Percentiles rank a stretch among this genome's conserved stretches.
These are phyloP conservation scores for Passer domesticus DNA, from an alignment of 2,113 vertebrate genomes.

Conservation along the genomic window DNA sequence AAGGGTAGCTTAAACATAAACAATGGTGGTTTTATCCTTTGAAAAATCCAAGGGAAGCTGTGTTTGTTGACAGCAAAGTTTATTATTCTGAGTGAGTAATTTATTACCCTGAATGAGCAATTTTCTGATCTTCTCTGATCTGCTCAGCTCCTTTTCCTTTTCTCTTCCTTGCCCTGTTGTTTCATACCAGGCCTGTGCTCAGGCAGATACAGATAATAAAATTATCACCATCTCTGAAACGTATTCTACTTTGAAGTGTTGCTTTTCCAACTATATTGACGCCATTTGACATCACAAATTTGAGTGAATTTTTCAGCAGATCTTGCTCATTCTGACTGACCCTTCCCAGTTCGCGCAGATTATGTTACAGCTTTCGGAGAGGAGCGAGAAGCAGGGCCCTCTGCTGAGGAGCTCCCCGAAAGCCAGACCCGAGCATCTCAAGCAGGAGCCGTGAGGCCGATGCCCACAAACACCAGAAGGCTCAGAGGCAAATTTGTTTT, in stretches of 20 bases:
- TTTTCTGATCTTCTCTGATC: not conserved
- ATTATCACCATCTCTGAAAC: not conserved
- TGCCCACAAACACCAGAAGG: accelerated
- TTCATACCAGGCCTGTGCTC: not conserved
- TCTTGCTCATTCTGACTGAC: accelerated
- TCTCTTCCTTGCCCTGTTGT: not conserved
- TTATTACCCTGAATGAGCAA: not conserved
- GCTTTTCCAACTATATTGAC: not conserved
- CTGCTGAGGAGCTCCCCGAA: not conserved
- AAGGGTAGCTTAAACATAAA: slow-evolving; percentile 26
- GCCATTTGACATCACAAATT: not conserved
- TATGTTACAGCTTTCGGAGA: too few relatives aligned
- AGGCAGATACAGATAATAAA: not conserved
- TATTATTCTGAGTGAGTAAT: not conserved
- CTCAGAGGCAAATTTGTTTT: not conserved
- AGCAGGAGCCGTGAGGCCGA: too few relatives aligned
- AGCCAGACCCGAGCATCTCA: not conserved
- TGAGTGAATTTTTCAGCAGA: not conserved
- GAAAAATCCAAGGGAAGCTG: not conserved
- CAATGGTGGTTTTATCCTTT: not conserved
- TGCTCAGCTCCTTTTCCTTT: not conserved
- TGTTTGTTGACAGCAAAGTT: not conserved
- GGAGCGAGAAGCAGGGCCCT: not conserved
- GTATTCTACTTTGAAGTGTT: not conserved
- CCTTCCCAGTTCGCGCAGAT: not conserved